A percentile compares a stretch with the other conserved stretches of the same genome.
Evolutionary conservation across 2,113 vertebrate species (phyloP).

Genomic region (Nibea albiflora): DNA sequence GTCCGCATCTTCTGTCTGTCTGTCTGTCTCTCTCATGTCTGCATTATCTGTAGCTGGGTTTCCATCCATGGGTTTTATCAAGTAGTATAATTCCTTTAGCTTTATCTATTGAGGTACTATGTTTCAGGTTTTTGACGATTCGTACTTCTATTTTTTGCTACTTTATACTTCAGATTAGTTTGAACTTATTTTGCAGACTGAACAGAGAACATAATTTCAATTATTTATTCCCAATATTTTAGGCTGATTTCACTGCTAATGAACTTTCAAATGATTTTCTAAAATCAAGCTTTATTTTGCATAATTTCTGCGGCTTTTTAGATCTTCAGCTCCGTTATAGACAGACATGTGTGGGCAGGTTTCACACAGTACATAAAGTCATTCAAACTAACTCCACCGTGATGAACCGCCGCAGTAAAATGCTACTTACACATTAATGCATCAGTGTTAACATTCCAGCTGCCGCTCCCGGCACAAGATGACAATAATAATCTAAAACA

Average conservation of each 20-base stretch:
- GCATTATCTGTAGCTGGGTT: conserved; percentile 31
- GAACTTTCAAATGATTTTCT: not conserved
- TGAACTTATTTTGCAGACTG: not conserved
- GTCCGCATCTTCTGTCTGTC: conserved; percentile 18
- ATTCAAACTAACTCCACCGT: not conserved
- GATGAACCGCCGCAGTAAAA: not conserved
- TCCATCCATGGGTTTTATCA: conserved; percentile 59
- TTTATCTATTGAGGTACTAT: not conserved
- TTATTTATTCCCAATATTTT: not conserved
- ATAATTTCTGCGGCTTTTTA: too few relatives aligned
- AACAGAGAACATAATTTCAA: too few relatives aligned
- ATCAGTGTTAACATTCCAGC: not conserved
- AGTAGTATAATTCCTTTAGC: not conserved
- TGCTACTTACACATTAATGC: not conserved
- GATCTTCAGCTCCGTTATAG: too few relatives aligned
- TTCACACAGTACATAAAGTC: too few relatives aligned
- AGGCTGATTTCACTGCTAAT: not conserved
- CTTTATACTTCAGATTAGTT: not conserved
- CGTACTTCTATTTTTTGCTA: not conserved
- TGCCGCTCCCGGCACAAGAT: not conserved
- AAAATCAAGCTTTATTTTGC: not conserved
- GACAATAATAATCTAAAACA: not conserved
- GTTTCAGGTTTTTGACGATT: not conserved
- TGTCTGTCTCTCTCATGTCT: conserved; percentile 35
- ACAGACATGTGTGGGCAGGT: too few relatives aligned